These are phyloP conservation scores for Calidris pygmaea DNA, from an alignment of 2,113 vertebrate species.

Conservation along the genomic window DNA sequence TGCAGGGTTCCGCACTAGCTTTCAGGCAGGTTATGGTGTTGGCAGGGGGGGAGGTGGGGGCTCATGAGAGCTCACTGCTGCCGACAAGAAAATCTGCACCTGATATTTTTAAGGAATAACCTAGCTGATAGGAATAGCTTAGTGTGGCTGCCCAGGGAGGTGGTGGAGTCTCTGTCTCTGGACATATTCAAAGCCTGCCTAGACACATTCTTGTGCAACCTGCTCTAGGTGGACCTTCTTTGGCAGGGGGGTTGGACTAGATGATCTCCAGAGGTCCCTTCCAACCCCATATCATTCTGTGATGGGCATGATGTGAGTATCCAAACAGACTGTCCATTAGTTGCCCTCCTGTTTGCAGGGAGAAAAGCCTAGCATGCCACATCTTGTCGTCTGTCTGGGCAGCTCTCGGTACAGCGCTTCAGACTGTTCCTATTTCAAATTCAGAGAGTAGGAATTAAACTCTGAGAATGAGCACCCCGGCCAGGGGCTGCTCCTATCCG, in stretches of 20 bases:
- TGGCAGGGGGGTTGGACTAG: too few species aligned
- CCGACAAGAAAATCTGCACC: neutral
- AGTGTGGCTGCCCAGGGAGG: too few species aligned
- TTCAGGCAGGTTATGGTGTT: neutral
- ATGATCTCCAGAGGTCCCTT: too few species aligned
- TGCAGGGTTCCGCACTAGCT: neutral
- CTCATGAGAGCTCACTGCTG: neutral
- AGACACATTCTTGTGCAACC: too few species aligned
- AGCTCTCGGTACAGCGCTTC: neutral
- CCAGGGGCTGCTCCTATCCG: neutral
- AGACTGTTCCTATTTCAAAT: neutral
- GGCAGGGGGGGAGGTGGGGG: neutral
- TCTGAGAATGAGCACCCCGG: neutral
- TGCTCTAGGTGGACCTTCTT: too few species aligned
- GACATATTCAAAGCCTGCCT: too few species aligned
- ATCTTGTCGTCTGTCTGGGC: neutral
- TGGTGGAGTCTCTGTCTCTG: too few species aligned
- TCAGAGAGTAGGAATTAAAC: neutral
- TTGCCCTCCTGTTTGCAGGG: neutral
- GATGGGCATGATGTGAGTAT: neutral
- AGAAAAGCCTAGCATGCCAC: neutral
- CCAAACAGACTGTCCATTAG: neutral
- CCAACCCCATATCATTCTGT: too few species aligned
- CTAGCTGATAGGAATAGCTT: neutral
- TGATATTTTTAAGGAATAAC: neutral